phyloP scores from a whole-genome alignment of 2,888 invertebrate genomes.

The Eupithecia dodoneata region DNA sequence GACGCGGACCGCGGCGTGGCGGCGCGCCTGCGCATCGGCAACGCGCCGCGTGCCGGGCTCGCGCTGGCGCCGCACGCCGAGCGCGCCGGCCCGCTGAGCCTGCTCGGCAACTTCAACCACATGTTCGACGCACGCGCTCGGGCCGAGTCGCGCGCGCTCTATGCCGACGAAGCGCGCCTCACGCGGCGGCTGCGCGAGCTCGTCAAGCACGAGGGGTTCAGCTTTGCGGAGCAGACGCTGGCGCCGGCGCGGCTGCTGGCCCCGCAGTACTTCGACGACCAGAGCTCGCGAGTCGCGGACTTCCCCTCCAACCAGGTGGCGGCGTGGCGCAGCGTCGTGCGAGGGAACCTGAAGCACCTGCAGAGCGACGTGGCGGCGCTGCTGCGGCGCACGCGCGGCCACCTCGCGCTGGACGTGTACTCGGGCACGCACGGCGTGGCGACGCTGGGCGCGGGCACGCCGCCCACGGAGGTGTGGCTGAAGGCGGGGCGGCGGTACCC shows the following conservation, averaged over 20 bases:
- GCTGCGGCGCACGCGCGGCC: conserved; percentile 44
- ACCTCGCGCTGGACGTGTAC: conserved; percentile 55
- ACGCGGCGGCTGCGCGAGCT: conserved; percentile 66
- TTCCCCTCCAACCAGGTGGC: conserved; percentile 70
- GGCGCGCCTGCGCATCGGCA: conserved; percentile 54
- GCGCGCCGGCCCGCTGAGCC: conserved; percentile 60
- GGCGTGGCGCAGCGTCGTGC: conserved; percentile 69
- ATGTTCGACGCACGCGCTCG: conserved; percentile 75
- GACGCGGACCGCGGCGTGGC: conserved; percentile 66
- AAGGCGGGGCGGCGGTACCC: conserved; percentile 65
- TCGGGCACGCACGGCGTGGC: conserved; percentile 64
- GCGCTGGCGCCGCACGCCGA: conserved; percentile 60
- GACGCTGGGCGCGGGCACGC: conserved; percentile 50
- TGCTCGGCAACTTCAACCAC: conserved; percentile 78
- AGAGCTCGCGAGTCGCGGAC: conserved; percentile 66
- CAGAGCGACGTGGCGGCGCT: conserved; percentile 64
- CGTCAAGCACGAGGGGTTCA: conserved; percentile 59
- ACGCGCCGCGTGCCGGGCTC: conserved; percentile 41
- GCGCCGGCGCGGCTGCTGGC: conserved; percentile 62
- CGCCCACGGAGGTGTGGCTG: conserved; percentile 52
- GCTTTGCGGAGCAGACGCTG: conserved; percentile 67
- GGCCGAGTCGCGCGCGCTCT: conserved; percentile 68
- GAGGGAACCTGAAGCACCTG: conserved; percentile 67
- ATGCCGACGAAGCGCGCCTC: conserved; percentile 65
- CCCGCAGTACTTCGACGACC: conserved; percentile 68